Base-by-base conservation (phyloP, 2,113 vertebrate species). In the Serilophus lunatus region DNA sequence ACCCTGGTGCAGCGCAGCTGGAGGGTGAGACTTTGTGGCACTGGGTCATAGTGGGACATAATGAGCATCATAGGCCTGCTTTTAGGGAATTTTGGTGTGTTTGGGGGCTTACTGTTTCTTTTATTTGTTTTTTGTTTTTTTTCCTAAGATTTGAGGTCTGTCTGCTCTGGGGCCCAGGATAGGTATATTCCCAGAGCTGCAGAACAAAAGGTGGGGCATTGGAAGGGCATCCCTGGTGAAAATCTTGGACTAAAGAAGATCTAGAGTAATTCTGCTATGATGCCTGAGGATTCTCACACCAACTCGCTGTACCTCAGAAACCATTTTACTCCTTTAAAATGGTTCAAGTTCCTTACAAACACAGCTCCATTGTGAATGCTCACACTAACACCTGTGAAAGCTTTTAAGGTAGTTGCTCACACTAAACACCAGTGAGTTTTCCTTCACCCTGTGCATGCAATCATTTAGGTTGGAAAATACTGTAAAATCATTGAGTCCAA, bases 1-100 rank as follows among this genome's bases (percentile, higher is more conserved):
- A 9, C 18, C 10, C 5, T 1, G 2, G 9, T 5, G 16, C 7
- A 12, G 44, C 23, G 64, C 12, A 22, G 33, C 4, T 0, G 0
- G 28, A 51, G n/a, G 12, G n/a, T 5, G 20, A 72, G 15, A 13
- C 26, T 28, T 38, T 29, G 22, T 0, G 1, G 19, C 1, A 0
- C 3, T 47, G 42, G 23, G 18, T 64, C 3, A 2, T 10, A 29
- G 13, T 18, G 4, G 10, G 40, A 29, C 16, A 60, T 18, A 20
- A 18, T 51, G 33, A 23, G 12, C 3, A 2, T 35, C 10, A 3
- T 0, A 9, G 28, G 42, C 14, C 3, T 8, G 18, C 22, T 31
- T 71, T 77, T 40, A 72, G 33, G 33, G 18, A 44, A 54, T 35
- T 50, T 8, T 84, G 26, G 11, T 64, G 9, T 3, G 5, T 36